Evolutionary conservation across 2,113 vertebrate species (phyloP), one percentile per base, ranked within the genome.

Genomic region (Okapia johnstoni): DNA sequence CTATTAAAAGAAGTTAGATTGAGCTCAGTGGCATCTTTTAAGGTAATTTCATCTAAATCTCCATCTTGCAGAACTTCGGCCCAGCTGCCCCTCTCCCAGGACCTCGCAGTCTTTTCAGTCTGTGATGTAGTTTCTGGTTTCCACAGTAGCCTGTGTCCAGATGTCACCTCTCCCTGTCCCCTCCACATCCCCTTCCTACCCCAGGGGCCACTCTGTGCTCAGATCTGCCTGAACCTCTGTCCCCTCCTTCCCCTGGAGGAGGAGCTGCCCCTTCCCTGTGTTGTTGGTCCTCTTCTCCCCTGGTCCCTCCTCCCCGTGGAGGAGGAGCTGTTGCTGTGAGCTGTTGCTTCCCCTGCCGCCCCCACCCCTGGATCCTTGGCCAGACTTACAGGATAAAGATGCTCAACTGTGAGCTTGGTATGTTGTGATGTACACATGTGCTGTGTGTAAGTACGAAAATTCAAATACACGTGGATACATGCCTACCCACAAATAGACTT

Each of bases 31-130:
- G 46, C 50, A 66, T 70, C 43, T 63, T 77, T 7, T 36, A 77
- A 86, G 88, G 73, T 50, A n/a, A 79, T 96, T 95, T 89, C 70
- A 30, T 76, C 88, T 48, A 43, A 61, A 43, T 79, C 83, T 19
- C 6, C 43, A 83, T 91, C 48, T 14, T 85, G 48, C 11, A 55
- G 52, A 50, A 17, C 52, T 5, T 70, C 0, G 2, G 15, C 46
- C 57, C 84, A 25, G 55, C 86, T 88, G 36, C 40, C 77, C 16
- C 28, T 52, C 48, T 80, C 16, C 16, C 48, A 21, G 28, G 46
- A 23, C n/a, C 11, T 36, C 48, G n/a, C 11, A 5, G 40, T 60
- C 57, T 85, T 25, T 76, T 26, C n/a, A 2, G 26, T 25, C 58
- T 58, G 52, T 25, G 73, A 21, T 52, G 60, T 85, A 90, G 77